Evolutionary conservation across 2,113 vertebrate species (phyloP).

Genomic region (Sebastes schlegelii): DNA sequence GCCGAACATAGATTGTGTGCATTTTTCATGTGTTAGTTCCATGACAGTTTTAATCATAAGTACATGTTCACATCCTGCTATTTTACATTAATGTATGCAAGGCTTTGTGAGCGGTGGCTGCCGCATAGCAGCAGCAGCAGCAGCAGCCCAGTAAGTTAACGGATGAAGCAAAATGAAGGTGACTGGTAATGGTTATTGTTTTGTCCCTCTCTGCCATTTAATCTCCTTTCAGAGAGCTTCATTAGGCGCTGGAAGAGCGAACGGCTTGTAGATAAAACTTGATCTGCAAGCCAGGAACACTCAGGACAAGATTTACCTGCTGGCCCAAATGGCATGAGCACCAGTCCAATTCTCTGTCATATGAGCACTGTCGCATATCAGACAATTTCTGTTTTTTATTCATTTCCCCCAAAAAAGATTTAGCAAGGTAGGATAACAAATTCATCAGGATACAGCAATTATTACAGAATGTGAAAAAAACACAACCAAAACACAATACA

Average conservation of each 20-base stretch:
- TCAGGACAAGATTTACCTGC: slow-evolving; percentile 74
- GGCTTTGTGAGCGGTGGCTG: slow-evolving; percentile 19
- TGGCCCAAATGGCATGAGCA: slow-evolving; percentile 45
- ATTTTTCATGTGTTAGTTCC: slow-evolving; percentile 36
- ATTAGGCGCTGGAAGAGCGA: slow-evolving; percentile 79
- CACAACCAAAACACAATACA: neutral
- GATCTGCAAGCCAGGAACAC: slow-evolving; percentile 78
- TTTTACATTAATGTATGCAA: slow-evolving; percentile 18
- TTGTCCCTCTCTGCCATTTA: slow-evolving; percentile 81
- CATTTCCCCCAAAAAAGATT: neutral
- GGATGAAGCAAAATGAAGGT: slow-evolving; percentile 79
- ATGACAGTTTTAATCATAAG: slow-evolving; percentile 40
- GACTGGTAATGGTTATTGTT: slow-evolving; percentile 85
- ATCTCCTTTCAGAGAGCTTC: slow-evolving; percentile 83
- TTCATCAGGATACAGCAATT: slow-evolving; percentile 7
- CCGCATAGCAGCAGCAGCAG: slow-evolving; percentile 58
- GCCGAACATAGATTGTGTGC: neutral
- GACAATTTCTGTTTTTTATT: neutral
- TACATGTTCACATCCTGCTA: slow-evolving; percentile 24
- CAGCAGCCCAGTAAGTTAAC: slow-evolving; percentile 63
- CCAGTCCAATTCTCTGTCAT: slow-evolving; percentile 63
- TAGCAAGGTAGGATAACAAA: slow-evolving; percentile 10
- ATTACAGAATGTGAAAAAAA: neutral
- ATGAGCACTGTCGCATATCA: slow-evolving; percentile 41
- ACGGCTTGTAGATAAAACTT: slow-evolving; percentile 79